A percentile compares a stretch with the other conserved stretches of the same genome.
Evolutionary conservation across 2,888 invertebrate genomes (phyloP).

Genomic region (Morinoia aosen): DNA sequence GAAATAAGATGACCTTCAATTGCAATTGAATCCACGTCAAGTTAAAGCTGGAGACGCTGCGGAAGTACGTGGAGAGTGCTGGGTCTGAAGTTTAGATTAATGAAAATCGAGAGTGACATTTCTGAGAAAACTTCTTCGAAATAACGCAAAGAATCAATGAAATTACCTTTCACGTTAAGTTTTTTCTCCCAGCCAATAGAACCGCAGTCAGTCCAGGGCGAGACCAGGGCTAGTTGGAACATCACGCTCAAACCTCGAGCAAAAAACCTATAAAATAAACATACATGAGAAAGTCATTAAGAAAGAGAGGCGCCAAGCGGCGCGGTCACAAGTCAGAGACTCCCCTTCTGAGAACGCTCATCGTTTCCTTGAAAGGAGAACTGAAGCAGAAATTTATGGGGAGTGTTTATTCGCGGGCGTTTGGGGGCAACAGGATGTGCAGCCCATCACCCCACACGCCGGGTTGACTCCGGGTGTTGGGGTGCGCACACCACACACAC

Average conservation of each 20-base stretch:
- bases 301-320: background rate
- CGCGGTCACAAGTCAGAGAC: background rate
- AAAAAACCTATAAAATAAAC: background rate
- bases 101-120: no score
- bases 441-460: constrained; percentile 15
- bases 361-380: constrained; percentile 30
- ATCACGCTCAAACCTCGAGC: background rate
- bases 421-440: constrained; percentile 34
- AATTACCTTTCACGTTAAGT: background rate
- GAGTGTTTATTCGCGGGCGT: background rate
- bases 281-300: background rate
- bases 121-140: background rate
- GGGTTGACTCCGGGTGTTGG: background rate
- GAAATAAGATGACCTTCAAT: no score
- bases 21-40: no score
- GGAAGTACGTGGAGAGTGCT: no score
- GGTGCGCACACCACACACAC: background rate
- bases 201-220: background rate
- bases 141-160: background rate
- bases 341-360: constrained; percentile 5
- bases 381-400: background rate
- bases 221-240: background rate
- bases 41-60: no score
- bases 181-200: background rate
- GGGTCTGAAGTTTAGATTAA: no score